A percentile compares a stretch with the other conserved stretches of the same genome.
Evolutionary conservation across 2,797 vertebrate genomes (phyloP).

Genomic region (Cottoperca gobio): DNA sequence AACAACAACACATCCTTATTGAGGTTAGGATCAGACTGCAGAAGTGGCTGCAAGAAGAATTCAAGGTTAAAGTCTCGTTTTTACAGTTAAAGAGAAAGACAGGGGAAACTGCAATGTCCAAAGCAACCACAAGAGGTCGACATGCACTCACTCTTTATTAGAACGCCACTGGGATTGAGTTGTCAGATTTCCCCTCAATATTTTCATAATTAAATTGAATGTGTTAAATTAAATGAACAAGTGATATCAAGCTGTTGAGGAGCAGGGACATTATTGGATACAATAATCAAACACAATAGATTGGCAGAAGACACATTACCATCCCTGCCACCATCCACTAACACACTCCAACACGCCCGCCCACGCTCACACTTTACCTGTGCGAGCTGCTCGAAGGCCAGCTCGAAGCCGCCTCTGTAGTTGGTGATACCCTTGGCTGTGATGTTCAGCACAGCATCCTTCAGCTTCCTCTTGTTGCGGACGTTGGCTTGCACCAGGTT

Average conservation of each 20-base stretch:
- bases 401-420: constrained; percentile 93
- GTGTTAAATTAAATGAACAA: constrained; percentile 4
- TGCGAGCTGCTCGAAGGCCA: constrained; percentile 92
- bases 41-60: background rate
- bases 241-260: constrained; percentile 3
- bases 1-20: background rate
- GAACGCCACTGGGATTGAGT: background rate
- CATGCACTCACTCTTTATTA: constrained; percentile 37
- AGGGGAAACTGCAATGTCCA: constrained; percentile 18
- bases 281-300: constrained; percentile 12
- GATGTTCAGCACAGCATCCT: constrained; percentile 92
- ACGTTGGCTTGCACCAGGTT: constrained; percentile 98
- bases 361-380: constrained; percentile 45
- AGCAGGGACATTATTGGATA: background rate
- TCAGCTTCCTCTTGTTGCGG: constrained; percentile 95
- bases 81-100: background rate
- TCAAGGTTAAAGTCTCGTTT: background rate
- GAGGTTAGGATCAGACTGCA: background rate
- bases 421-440: constrained; percentile 95
- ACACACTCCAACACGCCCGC: background rate
- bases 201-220: constrained; percentile 20
- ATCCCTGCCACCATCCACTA: background rate
- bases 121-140: constrained; percentile 65
- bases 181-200: constrained; percentile 6
- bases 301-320: background rate